Base-by-base conservation (phyloP, 1,140 invertebrate species). In the Formica exsecta region DNA sequence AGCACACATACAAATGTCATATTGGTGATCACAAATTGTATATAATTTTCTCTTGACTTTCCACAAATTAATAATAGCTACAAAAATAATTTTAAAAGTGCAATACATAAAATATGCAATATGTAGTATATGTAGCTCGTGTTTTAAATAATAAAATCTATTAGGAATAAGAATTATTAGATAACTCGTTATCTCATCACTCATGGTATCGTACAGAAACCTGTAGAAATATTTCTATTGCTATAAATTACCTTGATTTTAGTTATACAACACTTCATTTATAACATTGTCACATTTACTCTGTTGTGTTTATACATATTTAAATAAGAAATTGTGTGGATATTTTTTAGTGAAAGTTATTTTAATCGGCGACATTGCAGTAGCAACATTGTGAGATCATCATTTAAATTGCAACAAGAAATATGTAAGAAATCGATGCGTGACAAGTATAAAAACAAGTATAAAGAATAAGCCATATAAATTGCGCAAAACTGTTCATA, bases 161-260 rank as follows among this genome's bases (percentile, higher is more conserved):
- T 36, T 29, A 61, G n/a, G 8, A 61, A 22, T 4, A 51, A 19
- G 48, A 59, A 25, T 66, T 13, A 51, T 32, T 13, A 6, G 5
- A 6, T 5, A 79, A 38, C 48, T 25, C 16, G 51, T 25, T 76
- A 62, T 25, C 3, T 2, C 36, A 2, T 13, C 6, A 16, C 3
- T 61, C 29, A 25, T 19, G 16, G 38, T 16, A 59, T 41, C 8
- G n/a, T 51, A 32, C 0, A 65, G 2, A 22, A 2, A 36, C 4
- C 2, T 61, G 5, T 44, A 19, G 3, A 38, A 38, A 48, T 16
- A 70, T 70, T 16, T 57, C 6, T 36, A 19, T n/a, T 22, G 22
- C 16, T 16, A 11, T 22, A 19, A 32, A 66, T 77, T 77, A 77
- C 29, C 75, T 66, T n/a, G 13, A 41, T 25, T 19, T 62, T 62